Evolutionary conservation across 1,140 invertebrate genomes (phyloP), one percentile per base, ranked within the genome.

Genomic region (Sycobia sp.): DNA sequence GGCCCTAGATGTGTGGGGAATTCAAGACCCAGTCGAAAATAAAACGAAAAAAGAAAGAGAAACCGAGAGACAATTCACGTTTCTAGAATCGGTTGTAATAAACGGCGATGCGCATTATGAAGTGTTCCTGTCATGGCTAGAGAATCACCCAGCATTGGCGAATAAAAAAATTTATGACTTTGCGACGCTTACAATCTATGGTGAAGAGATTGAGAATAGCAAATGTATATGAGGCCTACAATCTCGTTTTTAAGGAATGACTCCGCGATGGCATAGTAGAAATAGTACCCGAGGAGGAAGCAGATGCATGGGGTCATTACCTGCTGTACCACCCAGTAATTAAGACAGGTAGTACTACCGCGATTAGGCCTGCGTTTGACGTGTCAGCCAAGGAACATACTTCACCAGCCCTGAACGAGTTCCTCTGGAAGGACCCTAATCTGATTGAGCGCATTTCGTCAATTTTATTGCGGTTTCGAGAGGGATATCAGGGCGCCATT

Each of bases 331-430:
- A n/a, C n/a, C n/a, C n/a, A n/a, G n/a, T n/a, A n/a, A 57, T 67
- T 7, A 68, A 66, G 14, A 16, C 20, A 10, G 61, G 51, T 38
- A 39, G 29, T 11, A 71, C 68, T 2, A 69, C 62, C 1, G 50
- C 43, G 32, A 43, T 70, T 13, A 32, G 68, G 14, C 66, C 68
- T 3, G 68, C 69, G 18, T 71, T 67, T 38, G 69, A 71, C 44
- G 67, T 51, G 29, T 68, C 63, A 29, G 53, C 56, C 3, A 34
- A 62, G 4, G 39, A 20, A 39, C 41, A n/a, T 18, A 56, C n/a
- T 39, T 36, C 13, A 11, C 59, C 68, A 4, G 76, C 73, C 3
- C 59, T 79, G 9, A 81, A 80, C 54, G 53, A 78, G 4, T 80
- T 73, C 59, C 49, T 79, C 5, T 73, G 75, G 32, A 76, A 71